These are phyloP conservation scores for Phyllostomus hastatus DNA, from an alignment of 2,113 vertebrate species.

Conservation along the genomic window DNA sequence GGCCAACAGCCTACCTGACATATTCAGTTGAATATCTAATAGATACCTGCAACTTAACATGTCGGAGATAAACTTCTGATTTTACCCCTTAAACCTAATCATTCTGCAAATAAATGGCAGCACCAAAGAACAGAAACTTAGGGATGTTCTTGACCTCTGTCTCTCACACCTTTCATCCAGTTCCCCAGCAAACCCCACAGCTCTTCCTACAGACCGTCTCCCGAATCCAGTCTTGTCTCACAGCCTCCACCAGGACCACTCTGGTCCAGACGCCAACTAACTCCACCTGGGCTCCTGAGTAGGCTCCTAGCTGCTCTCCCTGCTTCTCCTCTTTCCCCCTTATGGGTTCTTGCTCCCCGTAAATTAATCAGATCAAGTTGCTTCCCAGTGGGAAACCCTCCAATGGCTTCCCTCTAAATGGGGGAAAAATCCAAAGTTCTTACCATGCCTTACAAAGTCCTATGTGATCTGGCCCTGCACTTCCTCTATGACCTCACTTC, in stretches of 20 bases:
- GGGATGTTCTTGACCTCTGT: background rate
- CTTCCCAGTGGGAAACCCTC: background rate
- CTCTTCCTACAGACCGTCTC: background rate
- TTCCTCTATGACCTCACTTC: background rate
- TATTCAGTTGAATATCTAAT: background rate
- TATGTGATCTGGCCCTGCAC: too few relatives aligned
- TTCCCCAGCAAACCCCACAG: background rate
- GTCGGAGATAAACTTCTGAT: background rate
- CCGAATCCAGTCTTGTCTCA: background rate
- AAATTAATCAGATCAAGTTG: background rate
- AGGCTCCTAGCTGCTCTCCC: background rate
- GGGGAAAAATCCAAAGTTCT: background rate
- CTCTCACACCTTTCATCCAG: background rate
- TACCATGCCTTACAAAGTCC: background rate
- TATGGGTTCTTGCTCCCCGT: background rate
- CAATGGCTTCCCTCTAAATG: background rate
- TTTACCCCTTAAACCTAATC: background rate
- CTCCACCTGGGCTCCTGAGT: background rate
- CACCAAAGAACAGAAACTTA: background rate
- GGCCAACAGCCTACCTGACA: background rate
- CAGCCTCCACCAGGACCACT: background rate
- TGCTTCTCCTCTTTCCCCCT: background rate
- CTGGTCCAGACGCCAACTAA: rapidly evolving
- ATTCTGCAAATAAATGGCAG: background rate
- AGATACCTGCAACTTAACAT: background rate